Conservation (phyloP, 1,140 invertebrate genomes). For the Acromyrmex echinatior region DNA sequence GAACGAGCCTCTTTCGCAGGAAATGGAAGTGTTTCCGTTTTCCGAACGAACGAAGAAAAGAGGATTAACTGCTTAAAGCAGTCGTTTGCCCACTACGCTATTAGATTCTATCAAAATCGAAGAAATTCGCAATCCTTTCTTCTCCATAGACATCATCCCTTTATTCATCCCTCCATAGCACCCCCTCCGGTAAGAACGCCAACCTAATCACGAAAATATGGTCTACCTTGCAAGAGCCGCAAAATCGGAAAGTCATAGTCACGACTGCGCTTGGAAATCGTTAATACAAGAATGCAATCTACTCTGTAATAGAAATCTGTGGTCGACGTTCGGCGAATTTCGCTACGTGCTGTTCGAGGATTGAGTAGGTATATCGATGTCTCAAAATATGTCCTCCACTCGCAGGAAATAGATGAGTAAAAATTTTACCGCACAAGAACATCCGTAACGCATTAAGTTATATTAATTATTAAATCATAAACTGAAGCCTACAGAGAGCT, state of each 20-base stretch:
- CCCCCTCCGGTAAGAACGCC: neutral
- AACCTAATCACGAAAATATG: slow-evolving; percentile 1
- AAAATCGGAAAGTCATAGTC: slow-evolving; percentile 33
- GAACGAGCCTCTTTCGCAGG: slow-evolving; percentile 52
- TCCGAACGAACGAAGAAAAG: slow-evolving; percentile 39
- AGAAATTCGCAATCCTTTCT: neutral
- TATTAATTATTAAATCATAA: neutral
- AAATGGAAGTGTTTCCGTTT: slow-evolving; percentile 64
- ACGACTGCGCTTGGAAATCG: slow-evolving; percentile 44
- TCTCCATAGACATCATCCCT: neutral
- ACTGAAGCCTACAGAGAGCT: too few relatives aligned
- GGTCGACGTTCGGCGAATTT: slow-evolving; percentile 15
- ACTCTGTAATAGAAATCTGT: slow-evolving; percentile 27
- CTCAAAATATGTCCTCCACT: neutral
- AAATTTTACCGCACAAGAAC: too few relatives aligned
- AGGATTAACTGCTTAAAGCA: slow-evolving; percentile 43
- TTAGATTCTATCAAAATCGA: slow-evolving; percentile 56
- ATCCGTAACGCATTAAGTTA: too few relatives aligned
- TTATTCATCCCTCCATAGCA: neutral
- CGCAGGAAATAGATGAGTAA: neutral
- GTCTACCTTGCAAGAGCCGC: neutral
- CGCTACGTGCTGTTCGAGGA: neutral
- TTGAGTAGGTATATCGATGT: neutral
- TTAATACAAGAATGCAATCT: slow-evolving; percentile 55
- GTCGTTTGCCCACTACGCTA: slow-evolving; percentile 25